Conservation (phyloP, 2,113 vertebrate species). For the Leptocoma aspasia region DNA sequence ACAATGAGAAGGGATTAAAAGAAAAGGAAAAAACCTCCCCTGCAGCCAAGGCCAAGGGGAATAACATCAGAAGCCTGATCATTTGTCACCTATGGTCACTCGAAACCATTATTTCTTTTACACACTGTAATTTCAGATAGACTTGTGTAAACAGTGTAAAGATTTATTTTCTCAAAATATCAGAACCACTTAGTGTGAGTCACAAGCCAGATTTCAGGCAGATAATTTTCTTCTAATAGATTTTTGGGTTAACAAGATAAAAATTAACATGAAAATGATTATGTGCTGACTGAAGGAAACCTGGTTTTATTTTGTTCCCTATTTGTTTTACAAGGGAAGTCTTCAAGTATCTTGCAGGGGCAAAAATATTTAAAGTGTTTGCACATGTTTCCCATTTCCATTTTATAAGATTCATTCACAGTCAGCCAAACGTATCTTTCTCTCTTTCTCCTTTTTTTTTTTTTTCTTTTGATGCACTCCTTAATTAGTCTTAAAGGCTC, state of each 20-base stretch:
- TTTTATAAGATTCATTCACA: conserved; percentile 61
- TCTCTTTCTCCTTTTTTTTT: background rate
- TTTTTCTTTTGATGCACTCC: conserved; percentile 33
- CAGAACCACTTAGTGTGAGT: conserved; percentile 67
- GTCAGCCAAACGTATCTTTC: conserved; percentile 56
- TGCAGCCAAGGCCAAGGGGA: conserved; percentile 29
- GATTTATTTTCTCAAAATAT: conserved; percentile 71
- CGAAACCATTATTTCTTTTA: conserved; percentile 61
- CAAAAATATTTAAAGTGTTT: conserved; percentile 44
- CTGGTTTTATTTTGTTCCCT: conserved; percentile 44
- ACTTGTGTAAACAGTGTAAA: conserved; percentile 62
- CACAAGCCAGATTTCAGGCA: conserved; percentile 68
- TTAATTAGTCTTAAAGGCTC: conserved; percentile 45
- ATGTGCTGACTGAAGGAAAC: conserved; percentile 48
- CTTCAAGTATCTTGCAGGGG: conserved; percentile 39
- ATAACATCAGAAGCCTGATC: conserved; percentile 65
- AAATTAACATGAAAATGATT: conserved; percentile 48
- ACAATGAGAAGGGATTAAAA: background rate
- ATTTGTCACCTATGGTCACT: conserved; percentile 61
- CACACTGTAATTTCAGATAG: conserved; percentile 62
- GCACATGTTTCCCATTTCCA: conserved; percentile 60
- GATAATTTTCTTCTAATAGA: conserved; percentile 69
- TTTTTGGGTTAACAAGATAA: conserved; percentile 56
- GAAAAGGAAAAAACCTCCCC: background rate
- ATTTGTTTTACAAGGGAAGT: conserved; percentile 57